A percentile compares a stretch with the other conserved stretches of the same genome.
Conservation (phyloP, 2,113 vertebrate genomes). For the Polypterus bichir region DNA sequence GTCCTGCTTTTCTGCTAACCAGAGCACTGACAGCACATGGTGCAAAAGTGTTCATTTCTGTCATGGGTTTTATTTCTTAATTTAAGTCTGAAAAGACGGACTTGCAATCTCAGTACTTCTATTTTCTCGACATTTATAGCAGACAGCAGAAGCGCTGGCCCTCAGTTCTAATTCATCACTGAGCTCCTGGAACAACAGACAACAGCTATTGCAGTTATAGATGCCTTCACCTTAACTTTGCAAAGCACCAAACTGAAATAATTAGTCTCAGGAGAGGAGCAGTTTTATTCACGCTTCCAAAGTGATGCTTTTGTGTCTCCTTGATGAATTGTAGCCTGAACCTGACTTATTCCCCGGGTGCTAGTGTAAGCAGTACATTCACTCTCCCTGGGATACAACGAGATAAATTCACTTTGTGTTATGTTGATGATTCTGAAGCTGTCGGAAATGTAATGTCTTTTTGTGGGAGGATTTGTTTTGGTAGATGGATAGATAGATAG, state of each 20-base stretch:
- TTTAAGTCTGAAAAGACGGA: too few relatives aligned
- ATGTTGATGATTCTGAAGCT: conserved; percentile 23
- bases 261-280: conserved; percentile 16
- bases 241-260: conserved; percentile 19
- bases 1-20: too few relatives aligned
- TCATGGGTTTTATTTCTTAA: too few relatives aligned
- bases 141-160: conserved; percentile 11
- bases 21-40: too few relatives aligned
- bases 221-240: conserved; percentile 14
- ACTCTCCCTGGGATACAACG: conserved; percentile 9
- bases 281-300: neutral
- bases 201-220: neutral
- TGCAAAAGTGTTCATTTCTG: too few relatives aligned
- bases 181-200: conserved; percentile 1
- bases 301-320: conserved; percentile 13
- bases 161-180: conserved; percentile 17
- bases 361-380: conserved; percentile 27
- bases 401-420: conserved; percentile 13
- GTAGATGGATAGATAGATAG: too few relatives aligned
- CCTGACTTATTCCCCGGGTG: conserved; percentile 23
- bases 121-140: neutral
- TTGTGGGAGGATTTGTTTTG: too few relatives aligned
- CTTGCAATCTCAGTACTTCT: too few relatives aligned
- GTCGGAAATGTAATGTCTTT: too few relatives aligned
- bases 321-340: conserved; percentile 36